Percentiles rank a stretch among this genome's conserved stretches.
These are phyloP conservation scores for Phthorimaea operculella DNA, from an alignment of 1,140 invertebrate species.

Conservation along the genomic window DNA sequence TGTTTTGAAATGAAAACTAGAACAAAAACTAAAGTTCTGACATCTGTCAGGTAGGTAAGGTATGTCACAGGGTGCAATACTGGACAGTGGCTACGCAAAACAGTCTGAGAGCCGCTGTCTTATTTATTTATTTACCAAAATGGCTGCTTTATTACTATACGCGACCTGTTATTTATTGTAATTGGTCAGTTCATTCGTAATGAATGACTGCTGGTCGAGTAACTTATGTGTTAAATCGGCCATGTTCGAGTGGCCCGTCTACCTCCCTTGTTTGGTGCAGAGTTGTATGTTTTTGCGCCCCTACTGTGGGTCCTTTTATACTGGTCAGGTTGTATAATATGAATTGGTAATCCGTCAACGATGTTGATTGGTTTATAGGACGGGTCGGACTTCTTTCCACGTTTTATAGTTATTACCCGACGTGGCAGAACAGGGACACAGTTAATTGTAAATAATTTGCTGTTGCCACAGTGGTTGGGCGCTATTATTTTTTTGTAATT, in stretches of 20 bases:
- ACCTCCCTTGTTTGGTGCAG: constrained; percentile 7
- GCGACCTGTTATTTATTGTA: constrained; percentile 30
- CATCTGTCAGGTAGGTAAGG: no score
- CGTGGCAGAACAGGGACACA: neutral
- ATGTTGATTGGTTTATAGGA: constrained; percentile 11
- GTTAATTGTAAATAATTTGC: constrained; percentile 1
- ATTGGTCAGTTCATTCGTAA: constrained; percentile 33
- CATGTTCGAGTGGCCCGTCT: constrained; percentile 7
- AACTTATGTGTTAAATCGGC: constrained; percentile 14
- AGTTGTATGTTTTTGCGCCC: neutral
- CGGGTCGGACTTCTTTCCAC: constrained; percentile 7
- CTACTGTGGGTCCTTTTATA: neutral
- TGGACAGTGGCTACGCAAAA: neutral
- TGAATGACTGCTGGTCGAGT: constrained; percentile 20
- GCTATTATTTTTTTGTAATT: neutral
- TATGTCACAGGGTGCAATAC: neutral
- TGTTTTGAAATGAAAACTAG: no score
- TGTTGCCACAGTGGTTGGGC: neutral
- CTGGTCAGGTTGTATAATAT: constrained; percentile 10
- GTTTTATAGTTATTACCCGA: neutral
- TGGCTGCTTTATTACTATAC: constrained; percentile 27
- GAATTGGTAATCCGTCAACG: constrained; percentile 19
- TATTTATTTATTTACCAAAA: constrained; percentile 36
- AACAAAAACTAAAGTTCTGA: no score
- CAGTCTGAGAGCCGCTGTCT: neutral